Evolutionary conservation across 2,797 vertebrate genomes (phyloP).

Genomic region (Carapus acus): DNA sequence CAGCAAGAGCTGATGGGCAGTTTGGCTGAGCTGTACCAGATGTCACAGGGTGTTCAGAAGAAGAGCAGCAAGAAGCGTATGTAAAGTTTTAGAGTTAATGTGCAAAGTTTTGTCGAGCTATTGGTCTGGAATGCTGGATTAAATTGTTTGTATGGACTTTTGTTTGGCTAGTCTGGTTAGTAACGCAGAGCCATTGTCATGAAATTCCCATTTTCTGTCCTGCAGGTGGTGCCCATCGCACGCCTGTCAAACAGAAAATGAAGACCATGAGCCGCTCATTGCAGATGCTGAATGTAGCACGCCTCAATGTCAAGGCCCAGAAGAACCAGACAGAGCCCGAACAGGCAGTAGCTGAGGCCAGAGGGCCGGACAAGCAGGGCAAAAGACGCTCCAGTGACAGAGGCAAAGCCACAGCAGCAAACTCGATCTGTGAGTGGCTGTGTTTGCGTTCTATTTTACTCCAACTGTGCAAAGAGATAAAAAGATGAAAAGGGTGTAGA

Average conservation of each 20-base stretch:
- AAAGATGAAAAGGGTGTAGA: too few relatives aligned
- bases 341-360: slow-evolving; percentile 54
- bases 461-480: too few relatives aligned
- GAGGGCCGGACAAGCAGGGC: slow-evolving; percentile 53
- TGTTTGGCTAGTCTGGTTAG: neutral
- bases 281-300: slow-evolving; percentile 93
- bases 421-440: slow-evolving; percentile 69
- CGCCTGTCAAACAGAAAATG: slow-evolving; percentile 96
- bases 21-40: slow-evolving; percentile 84
- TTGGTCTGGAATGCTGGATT: too few relatives aligned
- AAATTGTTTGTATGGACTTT: too few relatives aligned
- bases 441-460: too few relatives aligned
- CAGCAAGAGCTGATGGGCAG: slow-evolving; percentile 74
- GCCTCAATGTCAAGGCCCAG: slow-evolving; percentile 90
- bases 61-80: slow-evolving; percentile 76
- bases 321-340: slow-evolving; percentile 78
- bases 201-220: slow-evolving; percentile 10
- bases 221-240: slow-evolving; percentile 83
- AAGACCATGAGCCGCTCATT: slow-evolving; percentile 94
- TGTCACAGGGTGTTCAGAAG: slow-evolving; percentile 52
- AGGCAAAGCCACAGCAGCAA: slow-evolving; percentile 49
- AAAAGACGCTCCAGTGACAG: slow-evolving; percentile 70
- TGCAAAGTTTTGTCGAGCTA: too few relatives aligned
- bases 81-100: too few relatives aligned
- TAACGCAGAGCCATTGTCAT: neutral